A percentile compares a stretch with the other conserved stretches of the same genome.
Evolutionary conservation across 2,888 invertebrate species (phyloP).

Genomic region (Drosophila anceps): DNA sequence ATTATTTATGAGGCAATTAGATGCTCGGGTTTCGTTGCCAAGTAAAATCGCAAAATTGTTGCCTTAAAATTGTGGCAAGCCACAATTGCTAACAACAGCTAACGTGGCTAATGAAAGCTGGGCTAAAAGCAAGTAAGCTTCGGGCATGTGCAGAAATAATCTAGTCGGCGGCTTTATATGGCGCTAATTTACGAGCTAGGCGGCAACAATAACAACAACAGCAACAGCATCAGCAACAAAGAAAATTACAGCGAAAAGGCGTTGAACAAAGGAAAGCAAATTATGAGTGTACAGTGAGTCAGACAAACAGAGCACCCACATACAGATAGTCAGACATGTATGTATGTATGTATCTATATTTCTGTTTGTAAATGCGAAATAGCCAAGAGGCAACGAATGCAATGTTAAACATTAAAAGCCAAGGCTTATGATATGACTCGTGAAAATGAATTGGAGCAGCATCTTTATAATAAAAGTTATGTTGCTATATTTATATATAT

Average conservation of each 20-base stretch:
- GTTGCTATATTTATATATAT: too few species aligned
- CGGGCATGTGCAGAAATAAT: constrained; percentile 65
- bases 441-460: too few species aligned
- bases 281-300: constrained; percentile 51
- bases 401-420: not conserved
- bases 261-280: constrained; percentile 24
- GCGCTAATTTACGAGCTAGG: constrained; percentile 70
- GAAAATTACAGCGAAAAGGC: constrained; percentile 30
- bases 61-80: constrained; percentile 36
- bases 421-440: not conserved
- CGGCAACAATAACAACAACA: constrained; percentile 32
- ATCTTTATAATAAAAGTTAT: too few species aligned
- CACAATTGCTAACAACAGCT: constrained; percentile 30
- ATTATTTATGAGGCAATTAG: constrained; percentile 74
- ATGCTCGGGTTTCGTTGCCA: constrained; percentile 19
- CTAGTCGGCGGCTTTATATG: constrained; percentile 58
- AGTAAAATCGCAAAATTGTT: constrained; percentile 35
- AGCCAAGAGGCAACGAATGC: constrained; percentile 1
- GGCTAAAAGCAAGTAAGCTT: constrained; percentile 24
- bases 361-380: not conserved
- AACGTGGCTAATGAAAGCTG: constrained; percentile 45
- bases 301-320: constrained; percentile 25
- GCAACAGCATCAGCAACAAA: constrained; percentile 21
- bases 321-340: not conserved
- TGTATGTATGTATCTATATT: not conserved